Percentiles rank a stretch among this genome's conserved stretches.
These are phyloP conservation scores for Anseranas semipalmata DNA, from an alignment of 2,113 vertebrate genomes.

Conservation along the genomic window DNA sequence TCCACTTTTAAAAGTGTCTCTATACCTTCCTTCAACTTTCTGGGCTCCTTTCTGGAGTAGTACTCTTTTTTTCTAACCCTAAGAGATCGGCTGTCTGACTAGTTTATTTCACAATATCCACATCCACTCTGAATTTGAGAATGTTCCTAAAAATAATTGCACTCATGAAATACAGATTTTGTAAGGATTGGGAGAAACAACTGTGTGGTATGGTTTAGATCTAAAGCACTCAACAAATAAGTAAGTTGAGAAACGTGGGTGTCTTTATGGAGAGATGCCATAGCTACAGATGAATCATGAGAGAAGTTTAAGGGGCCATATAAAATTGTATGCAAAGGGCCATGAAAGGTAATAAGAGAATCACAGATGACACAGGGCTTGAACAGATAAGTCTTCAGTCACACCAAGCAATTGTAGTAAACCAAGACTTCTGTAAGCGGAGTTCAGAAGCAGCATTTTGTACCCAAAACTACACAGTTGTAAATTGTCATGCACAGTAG, in stretches of 20 bases:
- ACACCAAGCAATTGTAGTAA: not conserved
- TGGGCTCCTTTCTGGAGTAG: not conserved
- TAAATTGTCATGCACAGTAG: not conserved
- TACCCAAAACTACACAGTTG: not conserved
- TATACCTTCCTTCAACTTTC: not conserved
- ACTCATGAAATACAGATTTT: constrained; percentile 7
- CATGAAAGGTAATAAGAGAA: not conserved
- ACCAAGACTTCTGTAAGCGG: not conserved
- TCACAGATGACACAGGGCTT: not conserved
- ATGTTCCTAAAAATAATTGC: constrained; percentile 33
- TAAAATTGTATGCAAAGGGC: not conserved
- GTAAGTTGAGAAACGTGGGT: constrained; percentile 39
- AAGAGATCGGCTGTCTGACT: not conserved
- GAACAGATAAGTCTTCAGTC: not conserved
- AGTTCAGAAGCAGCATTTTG: not conserved
- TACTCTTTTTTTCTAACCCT: not conserved
- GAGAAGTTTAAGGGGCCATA: not conserved
- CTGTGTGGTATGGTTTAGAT: constrained; percentile 32
- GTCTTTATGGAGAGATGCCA: constrained; percentile 10
- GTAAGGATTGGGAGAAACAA: constrained; percentile 13
- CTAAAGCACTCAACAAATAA: constrained; percentile 18
- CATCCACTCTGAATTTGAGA: constrained; percentile 1
- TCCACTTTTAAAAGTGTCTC: not conserved
- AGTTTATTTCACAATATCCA: not conserved
- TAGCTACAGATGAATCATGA: constrained; percentile 36